Conservation (phyloP, 2,888 invertebrate species). For the Mimas tiliae region DNA sequence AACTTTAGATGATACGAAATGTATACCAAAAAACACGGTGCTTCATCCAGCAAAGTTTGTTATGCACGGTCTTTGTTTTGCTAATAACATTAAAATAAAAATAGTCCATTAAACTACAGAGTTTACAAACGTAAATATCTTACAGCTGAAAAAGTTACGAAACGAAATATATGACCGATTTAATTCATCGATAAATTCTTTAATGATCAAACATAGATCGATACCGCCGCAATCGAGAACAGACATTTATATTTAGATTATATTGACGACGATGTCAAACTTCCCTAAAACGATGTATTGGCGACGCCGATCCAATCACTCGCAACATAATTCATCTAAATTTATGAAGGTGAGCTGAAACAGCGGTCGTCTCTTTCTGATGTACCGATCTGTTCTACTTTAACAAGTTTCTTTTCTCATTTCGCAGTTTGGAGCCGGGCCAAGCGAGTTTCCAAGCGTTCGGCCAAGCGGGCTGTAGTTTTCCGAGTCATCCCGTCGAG, state of each 20-base stretch:
- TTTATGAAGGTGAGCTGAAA: constrained; percentile 73
- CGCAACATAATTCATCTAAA: constrained; percentile 78
- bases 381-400: constrained; percentile 73
- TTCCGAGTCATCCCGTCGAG: constrained; percentile 80
- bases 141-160: constrained; percentile 16
- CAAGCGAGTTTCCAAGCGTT: constrained; percentile 83
- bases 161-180: constrained; percentile 24
- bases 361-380: constrained; percentile 75
- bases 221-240: constrained; percentile 49
- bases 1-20: not conserved
- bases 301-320: constrained; percentile 77
- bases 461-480: constrained; percentile 80
- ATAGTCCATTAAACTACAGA: constrained; percentile 13
- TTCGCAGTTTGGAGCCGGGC: constrained; percentile 85
- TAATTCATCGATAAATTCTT: constrained; percentile 40
- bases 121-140: constrained; percentile 11
- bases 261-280: constrained; percentile 74
- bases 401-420: constrained; percentile 83
- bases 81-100: constrained; percentile 23
- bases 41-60: not conserved
- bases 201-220: constrained; percentile 48
- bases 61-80: constrained; percentile 1
- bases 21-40: not conserved
- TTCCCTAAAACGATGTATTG: constrained; percentile 73
- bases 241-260: constrained; percentile 69